Conservation (phyloP, 2,113 vertebrate genomes). For the Lontra canadensis region DNA sequence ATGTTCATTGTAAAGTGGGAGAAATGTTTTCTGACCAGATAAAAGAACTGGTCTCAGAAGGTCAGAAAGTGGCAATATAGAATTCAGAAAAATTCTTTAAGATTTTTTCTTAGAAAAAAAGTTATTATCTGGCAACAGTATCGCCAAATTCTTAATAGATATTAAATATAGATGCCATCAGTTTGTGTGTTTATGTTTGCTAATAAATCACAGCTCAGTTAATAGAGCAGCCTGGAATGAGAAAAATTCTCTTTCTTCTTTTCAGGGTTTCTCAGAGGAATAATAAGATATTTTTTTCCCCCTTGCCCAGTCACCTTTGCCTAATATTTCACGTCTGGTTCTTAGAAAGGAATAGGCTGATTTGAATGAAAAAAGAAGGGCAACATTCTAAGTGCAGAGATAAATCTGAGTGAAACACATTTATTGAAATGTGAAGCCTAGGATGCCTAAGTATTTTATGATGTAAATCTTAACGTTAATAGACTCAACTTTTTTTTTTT, state of each 20-base stretch:
- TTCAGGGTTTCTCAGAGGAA: slow-evolving; percentile 39
- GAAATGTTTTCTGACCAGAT: not conserved
- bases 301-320: not conserved
- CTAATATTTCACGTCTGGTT: not conserved
- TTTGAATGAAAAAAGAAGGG: not conserved
- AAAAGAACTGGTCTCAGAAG: not conserved
- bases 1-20: not conserved
- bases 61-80: not conserved
- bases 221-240: not conserved
- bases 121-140: not conserved
- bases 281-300: not conserved
- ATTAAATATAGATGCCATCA: not conserved
- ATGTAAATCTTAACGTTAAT: not conserved
- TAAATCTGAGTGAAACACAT: not conserved
- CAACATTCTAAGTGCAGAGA: not conserved
- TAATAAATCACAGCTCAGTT: not conserved
- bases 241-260: not conserved
- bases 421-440: not conserved
- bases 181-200: not conserved
- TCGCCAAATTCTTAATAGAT: not conserved
- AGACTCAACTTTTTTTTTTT: not conserved
- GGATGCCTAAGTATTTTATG: not conserved
- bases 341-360: not conserved
- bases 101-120: not conserved
- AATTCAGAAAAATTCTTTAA: slow-evolving; percentile 8